These are phyloP conservation scores for Temnothorax longispinosus DNA, from an alignment of 1,140 invertebrate genomes.

Conservation along the genomic window DNA sequence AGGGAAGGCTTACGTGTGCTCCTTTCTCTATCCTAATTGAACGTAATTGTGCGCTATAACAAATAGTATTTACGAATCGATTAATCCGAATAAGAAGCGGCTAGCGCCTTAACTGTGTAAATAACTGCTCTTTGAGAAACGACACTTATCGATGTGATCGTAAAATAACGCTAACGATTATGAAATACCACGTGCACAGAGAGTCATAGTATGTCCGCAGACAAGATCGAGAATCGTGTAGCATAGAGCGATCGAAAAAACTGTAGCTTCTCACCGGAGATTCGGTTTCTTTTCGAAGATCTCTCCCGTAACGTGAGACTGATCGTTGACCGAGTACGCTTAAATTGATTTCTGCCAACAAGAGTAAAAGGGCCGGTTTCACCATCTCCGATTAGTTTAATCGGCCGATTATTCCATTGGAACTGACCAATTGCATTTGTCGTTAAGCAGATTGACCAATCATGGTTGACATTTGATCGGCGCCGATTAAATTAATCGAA, in stretches of 20 bases:
- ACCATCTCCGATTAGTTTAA: too few relatives aligned
- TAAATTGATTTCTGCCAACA: constrained; percentile 67
- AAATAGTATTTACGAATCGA: constrained; percentile 41
- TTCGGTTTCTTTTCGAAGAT: constrained; percentile 29
- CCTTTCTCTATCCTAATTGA: constrained; percentile 21
- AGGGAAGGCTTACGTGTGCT: neutral
- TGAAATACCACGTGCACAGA: constrained; percentile 28
- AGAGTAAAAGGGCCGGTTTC: neutral
- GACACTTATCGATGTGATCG: constrained; percentile 35
- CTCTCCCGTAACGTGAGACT: constrained; percentile 24
- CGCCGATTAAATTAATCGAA: too few relatives aligned
- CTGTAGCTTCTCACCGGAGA: neutral
- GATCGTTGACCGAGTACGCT: constrained; percentile 70
- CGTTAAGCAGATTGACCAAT: too few relatives aligned
- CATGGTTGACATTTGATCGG: too few relatives aligned
- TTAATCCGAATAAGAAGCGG: constrained; percentile 44
- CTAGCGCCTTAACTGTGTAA: constrained; percentile 56
- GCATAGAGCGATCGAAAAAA: constrained; percentile 31
- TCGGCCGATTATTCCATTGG: too few relatives aligned
- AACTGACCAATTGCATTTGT: too few relatives aligned
- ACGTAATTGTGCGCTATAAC: constrained; percentile 25
- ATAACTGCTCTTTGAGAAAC: constrained; percentile 41
- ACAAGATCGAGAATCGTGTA: constrained; percentile 17
- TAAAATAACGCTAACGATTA: constrained; percentile 46
- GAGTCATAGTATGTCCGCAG: neutral